These are phyloP conservation scores for Cotesia congregata DNA, from an alignment of 2,888 invertebrate genomes.

Conservation along the genomic window DNA sequence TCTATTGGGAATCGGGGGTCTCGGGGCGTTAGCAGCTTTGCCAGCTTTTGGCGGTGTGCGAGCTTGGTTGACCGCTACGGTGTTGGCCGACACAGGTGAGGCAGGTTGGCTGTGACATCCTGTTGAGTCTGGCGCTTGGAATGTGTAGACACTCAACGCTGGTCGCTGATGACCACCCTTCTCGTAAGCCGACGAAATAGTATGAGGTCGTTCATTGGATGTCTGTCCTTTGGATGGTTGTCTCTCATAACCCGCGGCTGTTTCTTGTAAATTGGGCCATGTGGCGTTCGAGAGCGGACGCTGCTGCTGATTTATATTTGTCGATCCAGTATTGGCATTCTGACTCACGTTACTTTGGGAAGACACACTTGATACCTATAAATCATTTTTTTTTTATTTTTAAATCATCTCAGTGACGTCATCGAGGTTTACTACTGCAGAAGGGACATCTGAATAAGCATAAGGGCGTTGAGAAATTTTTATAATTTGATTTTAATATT, in stretches of 20 bases:
- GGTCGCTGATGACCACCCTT: conserved; percentile 85
- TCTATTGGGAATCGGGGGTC: conserved; percentile 67
- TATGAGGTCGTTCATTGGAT: conserved; percentile 89
- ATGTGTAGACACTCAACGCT: conserved; percentile 88
- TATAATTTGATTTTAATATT: too few relatives aligned
- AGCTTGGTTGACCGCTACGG: not conserved
- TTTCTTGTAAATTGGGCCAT: conserved; percentile 82
- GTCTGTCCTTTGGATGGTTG: conserved; percentile 75
- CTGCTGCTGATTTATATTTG: conserved; percentile 53
- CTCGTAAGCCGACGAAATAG: conserved; percentile 91
- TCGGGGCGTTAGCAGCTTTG: not conserved
- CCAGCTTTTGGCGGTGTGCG: conserved; percentile 12
- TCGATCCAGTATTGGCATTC: conserved; percentile 48
- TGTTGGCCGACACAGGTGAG: conserved; percentile 68
- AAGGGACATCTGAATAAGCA: too few relatives aligned
- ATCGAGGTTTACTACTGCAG: too few relatives aligned
- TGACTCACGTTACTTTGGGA: conserved; percentile 71
- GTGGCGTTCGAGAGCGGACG: conserved; percentile 75
- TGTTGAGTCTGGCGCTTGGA: conserved; percentile 80
- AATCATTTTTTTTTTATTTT: conserved; percentile 5
- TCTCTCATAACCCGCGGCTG: conserved; percentile 79
- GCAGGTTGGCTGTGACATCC: conserved; percentile 70
- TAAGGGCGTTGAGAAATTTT: too few relatives aligned
- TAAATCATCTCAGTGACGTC: too few relatives aligned
- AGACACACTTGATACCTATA: conserved; percentile 74